These are phyloP conservation scores for Trichacis sp. DNA, from an alignment of 2,888 invertebrate genomes.

Conservation along the genomic window DNA sequence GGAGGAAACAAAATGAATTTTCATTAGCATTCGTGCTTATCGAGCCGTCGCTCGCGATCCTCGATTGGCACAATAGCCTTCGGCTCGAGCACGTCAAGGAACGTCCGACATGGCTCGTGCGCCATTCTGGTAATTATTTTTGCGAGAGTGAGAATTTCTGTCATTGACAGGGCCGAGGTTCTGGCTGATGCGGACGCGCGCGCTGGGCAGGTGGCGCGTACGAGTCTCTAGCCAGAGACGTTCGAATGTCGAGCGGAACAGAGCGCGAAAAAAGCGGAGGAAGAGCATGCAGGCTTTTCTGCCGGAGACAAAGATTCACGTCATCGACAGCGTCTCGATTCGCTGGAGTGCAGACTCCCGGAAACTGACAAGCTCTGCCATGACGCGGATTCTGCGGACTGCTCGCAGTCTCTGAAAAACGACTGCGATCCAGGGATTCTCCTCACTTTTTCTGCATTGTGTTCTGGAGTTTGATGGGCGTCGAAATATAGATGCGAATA, in stretches of 20 bases:
- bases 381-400: constrained; percentile 23
- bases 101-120: constrained; percentile 39
- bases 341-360: constrained; percentile 43
- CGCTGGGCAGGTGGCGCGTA: constrained; percentile 2
- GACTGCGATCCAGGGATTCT: no score
- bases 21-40: constrained; percentile 62
- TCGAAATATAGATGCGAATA: no score
- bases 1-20: constrained; percentile 62
- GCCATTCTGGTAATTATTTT: constrained; percentile 63
- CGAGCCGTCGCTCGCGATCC: constrained; percentile 51
- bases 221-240: constrained; percentile 40
- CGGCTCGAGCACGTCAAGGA: constrained; percentile 37
- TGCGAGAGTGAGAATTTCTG: constrained; percentile 64
- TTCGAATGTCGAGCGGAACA: constrained; percentile 39
- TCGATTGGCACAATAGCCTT: constrained; percentile 61
- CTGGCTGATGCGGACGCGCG: constrained; percentile 39
- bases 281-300: constrained; percentile 2
- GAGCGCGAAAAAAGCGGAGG: constrained; percentile 13
- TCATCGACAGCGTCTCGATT: constrained; percentile 61
- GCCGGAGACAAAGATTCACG: constrained; percentile 62
- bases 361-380: constrained; percentile 49
- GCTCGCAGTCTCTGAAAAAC: background rate
- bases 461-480: no score
- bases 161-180: constrained; percentile 56
- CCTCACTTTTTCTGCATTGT: no score